Conservation (phyloP, 2,113 vertebrate species). For the Prinia subflava region DNA sequence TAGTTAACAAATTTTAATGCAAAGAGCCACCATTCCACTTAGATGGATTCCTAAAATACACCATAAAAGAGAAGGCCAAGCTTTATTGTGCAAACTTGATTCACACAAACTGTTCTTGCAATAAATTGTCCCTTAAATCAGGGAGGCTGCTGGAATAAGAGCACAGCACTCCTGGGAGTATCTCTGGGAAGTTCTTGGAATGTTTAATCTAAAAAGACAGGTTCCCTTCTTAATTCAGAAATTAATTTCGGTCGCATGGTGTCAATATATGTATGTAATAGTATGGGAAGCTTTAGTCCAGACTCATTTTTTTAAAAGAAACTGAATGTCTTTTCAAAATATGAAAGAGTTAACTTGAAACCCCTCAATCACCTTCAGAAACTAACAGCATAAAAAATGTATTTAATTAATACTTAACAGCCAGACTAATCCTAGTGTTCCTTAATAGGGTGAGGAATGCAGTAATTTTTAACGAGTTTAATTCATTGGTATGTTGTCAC, state of each 20-base stretch:
- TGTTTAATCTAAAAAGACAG: neutral
- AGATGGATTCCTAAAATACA: neutral
- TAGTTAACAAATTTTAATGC: neutral
- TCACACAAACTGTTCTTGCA: neutral
- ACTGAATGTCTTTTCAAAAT: neutral
- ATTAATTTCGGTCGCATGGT: neutral
- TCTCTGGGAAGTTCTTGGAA: neutral
- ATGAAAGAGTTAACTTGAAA: conserved; percentile 1
- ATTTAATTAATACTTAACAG: neutral
- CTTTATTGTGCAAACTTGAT: neutral
- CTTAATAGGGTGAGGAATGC: conserved; percentile 41
- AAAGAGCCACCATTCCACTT: neutral
- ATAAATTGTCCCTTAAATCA: neutral
- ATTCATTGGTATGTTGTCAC: neutral
- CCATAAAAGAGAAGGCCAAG: neutral
- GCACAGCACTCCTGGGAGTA: neutral
- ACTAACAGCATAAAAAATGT: neutral
- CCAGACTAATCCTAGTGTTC: neutral
- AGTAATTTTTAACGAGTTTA: conserved; percentile 1
- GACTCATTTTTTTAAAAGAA: neutral
- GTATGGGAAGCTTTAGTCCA: neutral
- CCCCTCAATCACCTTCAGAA: neutral
- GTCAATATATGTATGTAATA: neutral
- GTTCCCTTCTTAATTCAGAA: neutral
- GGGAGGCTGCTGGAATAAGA: neutral